Percentiles rank a stretch among this genome's conserved stretches.
Conservation (phyloP, 2,888 invertebrate species). For the Agrotis clavis region DNA sequence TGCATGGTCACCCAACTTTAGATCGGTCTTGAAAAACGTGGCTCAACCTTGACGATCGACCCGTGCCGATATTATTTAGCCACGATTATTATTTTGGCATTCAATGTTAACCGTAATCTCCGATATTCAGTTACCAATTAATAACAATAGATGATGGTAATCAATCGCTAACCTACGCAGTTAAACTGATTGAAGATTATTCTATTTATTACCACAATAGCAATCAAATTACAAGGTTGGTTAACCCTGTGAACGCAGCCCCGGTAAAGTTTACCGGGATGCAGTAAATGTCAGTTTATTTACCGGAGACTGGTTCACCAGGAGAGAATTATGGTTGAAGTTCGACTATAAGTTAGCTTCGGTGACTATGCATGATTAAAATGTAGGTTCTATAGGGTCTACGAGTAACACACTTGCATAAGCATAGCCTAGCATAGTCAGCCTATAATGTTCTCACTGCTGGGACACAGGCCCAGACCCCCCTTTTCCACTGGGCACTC, state of each 20-base stretch:
- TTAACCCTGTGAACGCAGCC: slow-evolving; percentile 7
- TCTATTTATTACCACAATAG: slow-evolving; percentile 26
- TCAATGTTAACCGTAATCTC: not conserved
- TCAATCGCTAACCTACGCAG: too few relatives aligned
- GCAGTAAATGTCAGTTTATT: slow-evolving; percentile 45
- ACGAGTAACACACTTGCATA: too few relatives aligned
- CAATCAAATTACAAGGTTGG: slow-evolving; percentile 35
- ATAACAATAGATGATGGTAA: too few relatives aligned
- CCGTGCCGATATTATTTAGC: not conserved
- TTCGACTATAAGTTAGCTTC: slow-evolving; percentile 37
- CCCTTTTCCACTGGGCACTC: too few relatives aligned
- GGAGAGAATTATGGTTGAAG: slow-evolving; percentile 49
- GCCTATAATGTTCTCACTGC: too few relatives aligned
- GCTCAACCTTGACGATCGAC: not conserved
- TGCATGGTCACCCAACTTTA: too few relatives aligned
- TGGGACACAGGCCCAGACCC: too few relatives aligned
- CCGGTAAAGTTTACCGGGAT: slow-evolving; percentile 45
- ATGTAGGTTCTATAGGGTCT: not conserved
- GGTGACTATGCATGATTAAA: slow-evolving; percentile 23
- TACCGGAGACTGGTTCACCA: slow-evolving; percentile 27
- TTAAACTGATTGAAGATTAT: not conserved
- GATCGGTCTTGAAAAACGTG: too few relatives aligned
- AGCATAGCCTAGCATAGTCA: too few relatives aligned
- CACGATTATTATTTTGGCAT: not conserved
- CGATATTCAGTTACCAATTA: not conserved